A percentile compares a stretch with the other conserved stretches of the same genome.
Evolutionary conservation across 2,113 vertebrate genomes (phyloP).

Genomic region (Ictidomys tridecemlineatus): DNA sequence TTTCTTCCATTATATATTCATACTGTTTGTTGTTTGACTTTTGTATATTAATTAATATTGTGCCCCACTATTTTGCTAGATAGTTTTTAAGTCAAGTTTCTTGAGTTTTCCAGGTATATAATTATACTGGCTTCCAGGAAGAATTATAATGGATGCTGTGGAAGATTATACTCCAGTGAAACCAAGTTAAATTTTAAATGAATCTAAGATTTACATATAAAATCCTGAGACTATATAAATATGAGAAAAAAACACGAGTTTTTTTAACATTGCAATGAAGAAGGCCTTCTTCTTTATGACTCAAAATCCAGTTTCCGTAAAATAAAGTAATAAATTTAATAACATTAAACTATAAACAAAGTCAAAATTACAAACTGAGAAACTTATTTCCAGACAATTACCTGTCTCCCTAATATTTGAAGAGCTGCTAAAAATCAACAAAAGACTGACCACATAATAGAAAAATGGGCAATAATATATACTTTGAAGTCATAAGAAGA

Average conservation of each 20-base stretch:
- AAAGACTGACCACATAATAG: neutral
- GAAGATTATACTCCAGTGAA: neutral
- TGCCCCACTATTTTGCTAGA: constrained; percentile 23
- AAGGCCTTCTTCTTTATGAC: neutral
- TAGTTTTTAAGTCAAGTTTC: constrained; percentile 22
- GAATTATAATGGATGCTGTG: neutral
- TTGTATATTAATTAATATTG: constrained; percentile 45
- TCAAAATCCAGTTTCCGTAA: constrained; percentile 47
- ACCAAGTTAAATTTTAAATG: constrained; percentile 46
- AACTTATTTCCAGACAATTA: neutral
- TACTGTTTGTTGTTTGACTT: constrained; percentile 27
- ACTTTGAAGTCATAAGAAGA: constrained; percentile 14
- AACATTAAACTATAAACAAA: constrained; percentile 29
- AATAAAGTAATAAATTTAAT: constrained; percentile 48
- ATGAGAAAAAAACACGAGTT: neutral
- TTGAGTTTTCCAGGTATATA: constrained; percentile 49
- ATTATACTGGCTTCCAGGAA: neutral
- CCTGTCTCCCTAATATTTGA: constrained; percentile 20
- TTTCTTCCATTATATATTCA: constrained; percentile 15
- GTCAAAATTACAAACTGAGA: constrained; percentile 2
- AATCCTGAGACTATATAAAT: neutral
- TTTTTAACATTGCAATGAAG: neutral
- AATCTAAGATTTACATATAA: constrained; percentile 20
- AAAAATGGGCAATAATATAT: neutral
- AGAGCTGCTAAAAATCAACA: constrained; percentile 36